Evolutionary conservation across 2,113 vertebrate genomes (phyloP), one percentile per base, ranked within the genome.

Genomic region (Barbus barbus): DNA sequence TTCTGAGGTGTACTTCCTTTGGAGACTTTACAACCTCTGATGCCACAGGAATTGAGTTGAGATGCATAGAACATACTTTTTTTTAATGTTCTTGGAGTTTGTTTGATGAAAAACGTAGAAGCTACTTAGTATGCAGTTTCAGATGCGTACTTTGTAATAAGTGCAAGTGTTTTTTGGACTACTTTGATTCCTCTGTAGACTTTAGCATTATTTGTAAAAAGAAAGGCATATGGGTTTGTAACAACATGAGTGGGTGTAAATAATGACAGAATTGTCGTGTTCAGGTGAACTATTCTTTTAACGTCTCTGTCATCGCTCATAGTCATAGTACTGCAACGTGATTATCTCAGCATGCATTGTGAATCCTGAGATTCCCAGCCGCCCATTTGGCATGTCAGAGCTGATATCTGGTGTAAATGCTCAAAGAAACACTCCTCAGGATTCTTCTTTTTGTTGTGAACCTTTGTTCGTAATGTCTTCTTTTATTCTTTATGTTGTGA

Each of bases 361-460:
- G 26, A 26, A 53, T 63, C 78, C 31, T 46, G 82, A 84, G 79
- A 89, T 88, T 90, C 85, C 89, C 88, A 85, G 89, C 82, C 79
- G 48, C 60, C 36, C 85, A 84, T 65, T 88, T 67, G 86, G 73
- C 74, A 82, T 76, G 67, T 36, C 48, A 88, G 87, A 61, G 61
- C 33, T 44, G 58, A 46, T 63, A 46, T 63, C 77, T 79, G 14
- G 51, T 69, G 75, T 58, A 78, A 76, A 84, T 41, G 9, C 13
- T 79, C 22, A 79, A 61, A 44, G 58, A 79, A 79, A 79, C 51
- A 58, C 75, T 78, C 28, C 74, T 78, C 22, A 11, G 77, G 77
- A 78, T 78, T 61, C n/a, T 46, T 63, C 44, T 36, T 28, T 14
- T 61, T 79, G 53, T 60, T 60, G 53, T 41, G 38, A 28, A 63